Evolutionary conservation across 2,888 invertebrate genomes (phyloP).

Genomic region (Petrolisthes manimaculis): DNA sequence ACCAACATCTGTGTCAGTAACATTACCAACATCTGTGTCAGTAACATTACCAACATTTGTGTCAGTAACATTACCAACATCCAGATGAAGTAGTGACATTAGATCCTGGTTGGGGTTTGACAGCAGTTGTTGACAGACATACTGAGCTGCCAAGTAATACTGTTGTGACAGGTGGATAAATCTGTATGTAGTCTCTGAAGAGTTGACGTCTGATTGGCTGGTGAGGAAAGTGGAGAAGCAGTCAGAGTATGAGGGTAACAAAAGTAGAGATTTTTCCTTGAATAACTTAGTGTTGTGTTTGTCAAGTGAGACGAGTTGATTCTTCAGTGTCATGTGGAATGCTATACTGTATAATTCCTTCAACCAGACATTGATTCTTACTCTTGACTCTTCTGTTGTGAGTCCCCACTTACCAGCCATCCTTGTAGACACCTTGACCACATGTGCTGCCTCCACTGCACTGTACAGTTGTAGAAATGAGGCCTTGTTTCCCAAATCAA

Average conservation of each 20-base stretch:
- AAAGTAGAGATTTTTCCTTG: neutral
- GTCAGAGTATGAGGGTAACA: slow-evolving; percentile 16
- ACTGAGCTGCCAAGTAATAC: slow-evolving; percentile 25
- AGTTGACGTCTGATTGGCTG: neutral
- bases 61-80: neutral
- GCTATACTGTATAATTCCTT: slow-evolving; percentile 14
- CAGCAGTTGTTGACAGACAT: neutral
- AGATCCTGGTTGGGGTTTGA: neutral
- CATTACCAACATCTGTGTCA: neutral
- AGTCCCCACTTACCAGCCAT: neutral
- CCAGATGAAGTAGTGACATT: neutral
- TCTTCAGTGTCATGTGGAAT: slow-evolving; percentile 10
- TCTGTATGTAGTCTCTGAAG: neutral
- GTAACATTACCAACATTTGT: no score
- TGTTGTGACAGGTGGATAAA: slow-evolving; percentile 47
- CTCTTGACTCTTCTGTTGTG: neutral
- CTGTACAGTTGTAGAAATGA: slow-evolving; percentile 23
- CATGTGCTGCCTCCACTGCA: neutral
- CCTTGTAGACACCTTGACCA: slow-evolving; percentile 7
- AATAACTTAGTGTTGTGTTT: neutral
- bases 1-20: no score
- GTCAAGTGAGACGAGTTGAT: neutral
- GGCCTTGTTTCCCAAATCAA: neutral
- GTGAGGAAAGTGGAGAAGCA: slow-evolving; percentile 44
- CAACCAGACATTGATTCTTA: slow-evolving; percentile 19